phyloP scores from a whole-genome alignment of 2,888 invertebrate species.

The Drosophila melanosoma region DNA sequence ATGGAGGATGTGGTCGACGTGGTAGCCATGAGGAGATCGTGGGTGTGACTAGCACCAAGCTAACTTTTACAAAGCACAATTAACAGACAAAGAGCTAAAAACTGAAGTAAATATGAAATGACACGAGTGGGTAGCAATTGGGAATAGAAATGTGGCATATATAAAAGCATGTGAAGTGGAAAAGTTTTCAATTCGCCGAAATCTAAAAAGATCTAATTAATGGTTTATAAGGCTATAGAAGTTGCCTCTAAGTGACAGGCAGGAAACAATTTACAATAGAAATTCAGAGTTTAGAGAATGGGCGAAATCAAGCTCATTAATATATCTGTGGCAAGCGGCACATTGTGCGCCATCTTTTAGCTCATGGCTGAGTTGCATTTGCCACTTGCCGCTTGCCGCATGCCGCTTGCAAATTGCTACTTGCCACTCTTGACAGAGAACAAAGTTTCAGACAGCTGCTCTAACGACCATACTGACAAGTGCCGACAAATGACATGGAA shows the following conservation, averaged over 20 bases:
- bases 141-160: neutral
- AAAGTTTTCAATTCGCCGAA: constrained; percentile 18
- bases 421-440: constrained; percentile 24
- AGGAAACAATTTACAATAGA: constrained; percentile 7
- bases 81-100: constrained; percentile 49
- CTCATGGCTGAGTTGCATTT: constrained; percentile 43
- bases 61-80: constrained; percentile 67
- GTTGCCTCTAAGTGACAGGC: neutral
- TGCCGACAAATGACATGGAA: constrained; percentile 4
- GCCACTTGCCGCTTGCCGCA: constrained; percentile 35
- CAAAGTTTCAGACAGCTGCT: constrained; percentile 50
- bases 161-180: constrained; percentile 10
- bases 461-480: constrained; percentile 15
- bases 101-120: constrained; percentile 36
- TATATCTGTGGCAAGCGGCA: constrained; percentile 15
- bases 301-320: constrained; percentile 15
- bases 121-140: constrained; percentile 3
- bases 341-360: constrained; percentile 42
- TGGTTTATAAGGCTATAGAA: constrained; percentile 34
- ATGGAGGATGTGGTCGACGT: neutral
- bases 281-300: neutral
- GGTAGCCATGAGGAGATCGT: neutral
- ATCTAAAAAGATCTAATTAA: constrained; percentile 24
- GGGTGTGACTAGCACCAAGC: constrained; percentile 1
- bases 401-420: constrained; percentile 17